phyloP scores from a whole-genome alignment of 2,888 invertebrate genomes.

The Nomada fucata region DNA sequence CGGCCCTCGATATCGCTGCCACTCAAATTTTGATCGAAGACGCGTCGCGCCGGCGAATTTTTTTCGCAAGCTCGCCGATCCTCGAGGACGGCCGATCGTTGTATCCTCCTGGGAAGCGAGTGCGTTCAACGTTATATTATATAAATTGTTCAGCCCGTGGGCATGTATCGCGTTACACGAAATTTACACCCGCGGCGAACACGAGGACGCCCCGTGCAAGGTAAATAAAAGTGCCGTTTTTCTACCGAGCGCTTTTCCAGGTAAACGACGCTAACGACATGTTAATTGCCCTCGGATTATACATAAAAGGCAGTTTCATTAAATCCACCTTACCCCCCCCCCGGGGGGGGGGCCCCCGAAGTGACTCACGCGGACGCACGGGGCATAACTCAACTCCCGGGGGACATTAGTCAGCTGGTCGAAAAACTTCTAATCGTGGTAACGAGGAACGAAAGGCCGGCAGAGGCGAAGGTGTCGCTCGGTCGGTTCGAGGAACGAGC shows the following conservation, averaged over 20 bases:
- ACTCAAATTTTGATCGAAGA: background rate
- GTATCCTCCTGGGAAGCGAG: too few relatives aligned
- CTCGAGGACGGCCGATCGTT: too few relatives aligned
- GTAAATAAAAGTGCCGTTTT: too few relatives aligned
- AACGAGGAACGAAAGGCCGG: conserved; percentile 1
- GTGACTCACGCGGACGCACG: background rate
- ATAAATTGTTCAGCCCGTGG: too few relatives aligned
- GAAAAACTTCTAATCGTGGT: conserved; percentile 1
- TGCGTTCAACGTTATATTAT: too few relatives aligned
- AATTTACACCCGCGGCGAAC: too few relatives aligned
- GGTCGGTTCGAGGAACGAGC: conserved; percentile 13
- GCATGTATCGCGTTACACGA: too few relatives aligned
- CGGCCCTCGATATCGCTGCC: background rate
- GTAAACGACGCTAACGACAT: too few relatives aligned
- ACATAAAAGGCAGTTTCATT: background rate
- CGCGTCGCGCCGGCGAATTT: background rate
- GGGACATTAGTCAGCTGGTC: background rate
- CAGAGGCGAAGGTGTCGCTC: conserved; percentile 14
- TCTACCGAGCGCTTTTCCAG: too few relatives aligned
- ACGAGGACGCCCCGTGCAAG: too few relatives aligned
- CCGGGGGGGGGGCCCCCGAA: background rate
- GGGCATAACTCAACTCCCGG: background rate
- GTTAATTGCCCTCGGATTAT: too few relatives aligned
- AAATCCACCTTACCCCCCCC: background rate
- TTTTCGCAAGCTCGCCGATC: background rate